phyloP scores from a whole-genome alignment of 1,140 invertebrate species.

The Drosophila kepulauana region DNA sequence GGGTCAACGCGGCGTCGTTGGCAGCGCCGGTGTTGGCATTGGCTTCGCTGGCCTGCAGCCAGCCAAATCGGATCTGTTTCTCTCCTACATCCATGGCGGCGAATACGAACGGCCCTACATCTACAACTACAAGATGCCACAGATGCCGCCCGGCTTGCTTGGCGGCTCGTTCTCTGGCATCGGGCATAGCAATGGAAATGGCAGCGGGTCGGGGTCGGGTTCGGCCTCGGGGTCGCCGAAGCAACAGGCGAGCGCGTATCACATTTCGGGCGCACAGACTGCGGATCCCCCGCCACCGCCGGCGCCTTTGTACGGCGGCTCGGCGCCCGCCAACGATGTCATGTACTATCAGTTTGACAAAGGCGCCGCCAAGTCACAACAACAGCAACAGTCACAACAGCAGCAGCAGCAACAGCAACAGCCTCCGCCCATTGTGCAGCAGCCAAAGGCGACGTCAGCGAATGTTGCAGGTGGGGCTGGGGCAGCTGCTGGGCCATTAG shows the following conservation, averaged over 20 bases:
- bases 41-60: conserved; percentile 68
- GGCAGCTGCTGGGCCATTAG: conserved; percentile 65
- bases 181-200: conserved; percentile 10
- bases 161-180: conserved; percentile 8
- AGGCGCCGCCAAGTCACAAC: conserved; percentile 56
- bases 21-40: conserved; percentile 20
- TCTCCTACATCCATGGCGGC: conserved; percentile 79
- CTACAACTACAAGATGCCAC: conserved; percentile 84
- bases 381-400: conserved; percentile 19
- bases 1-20: conserved; percentile 48
- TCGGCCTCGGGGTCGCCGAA: conserved; percentile 55
- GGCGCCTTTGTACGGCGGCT: conserved; percentile 71
- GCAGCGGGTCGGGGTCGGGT: conserved; percentile 20
- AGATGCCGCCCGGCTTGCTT: conserved; percentile 60
- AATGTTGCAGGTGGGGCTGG: conserved; percentile 16
- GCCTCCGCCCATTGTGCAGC: conserved; percentile 73
- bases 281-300: conserved; percentile 76
- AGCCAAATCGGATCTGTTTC: conserved; percentile 82
- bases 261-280: conserved; percentile 82
- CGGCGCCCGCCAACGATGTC: conserved; percentile 79
- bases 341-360: conserved; percentile 84
- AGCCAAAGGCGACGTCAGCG: conserved; percentile 64
- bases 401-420: conserved; percentile 21
- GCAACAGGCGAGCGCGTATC: conserved; percentile 74
- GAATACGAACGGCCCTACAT: conserved; percentile 81